Conservation (phyloP, 2,113 vertebrate species). For the Crotalus tigris region DNA sequence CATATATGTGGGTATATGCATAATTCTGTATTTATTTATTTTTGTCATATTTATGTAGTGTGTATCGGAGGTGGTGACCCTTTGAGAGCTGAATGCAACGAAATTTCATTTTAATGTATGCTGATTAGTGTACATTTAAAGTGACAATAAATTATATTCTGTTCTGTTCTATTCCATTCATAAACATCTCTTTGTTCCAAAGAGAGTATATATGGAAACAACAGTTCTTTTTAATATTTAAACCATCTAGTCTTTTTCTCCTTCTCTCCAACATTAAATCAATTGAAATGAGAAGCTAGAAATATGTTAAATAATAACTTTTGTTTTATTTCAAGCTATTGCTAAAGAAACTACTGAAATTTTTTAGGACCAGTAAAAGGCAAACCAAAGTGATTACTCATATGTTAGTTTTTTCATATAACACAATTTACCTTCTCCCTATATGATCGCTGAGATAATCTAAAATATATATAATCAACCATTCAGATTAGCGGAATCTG, state of each 20-base stretch:
- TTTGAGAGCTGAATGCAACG: no score
- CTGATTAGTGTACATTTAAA: no score
- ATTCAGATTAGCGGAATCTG: not conserved
- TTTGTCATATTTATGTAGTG: no score
- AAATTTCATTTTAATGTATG: no score
- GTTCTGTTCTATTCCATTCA: not conserved
- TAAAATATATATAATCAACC: not conserved
- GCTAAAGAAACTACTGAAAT: not conserved
- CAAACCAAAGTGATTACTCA: not conserved
- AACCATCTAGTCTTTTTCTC: not conserved
- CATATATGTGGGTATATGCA: no score
- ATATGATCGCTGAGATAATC: not conserved
- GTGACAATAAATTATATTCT: no score
- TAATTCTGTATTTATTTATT: no score
- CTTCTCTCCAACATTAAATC: constrained; percentile 27
- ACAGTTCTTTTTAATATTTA: not conserved
- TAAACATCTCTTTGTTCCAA: not conserved
- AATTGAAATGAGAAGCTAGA: constrained; percentile 47
- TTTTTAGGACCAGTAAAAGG: not conserved
- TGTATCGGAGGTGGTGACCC: no score
- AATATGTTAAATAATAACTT: constrained; percentile 31
- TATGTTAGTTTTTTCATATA: not conserved
- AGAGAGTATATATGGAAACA: not conserved
- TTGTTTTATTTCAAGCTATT: not conserved
- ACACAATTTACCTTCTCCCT: not conserved